These are phyloP conservation scores for Sphaeramia orbicularis DNA, from an alignment of 2,797 vertebrate species.

Conservation along the genomic window DNA sequence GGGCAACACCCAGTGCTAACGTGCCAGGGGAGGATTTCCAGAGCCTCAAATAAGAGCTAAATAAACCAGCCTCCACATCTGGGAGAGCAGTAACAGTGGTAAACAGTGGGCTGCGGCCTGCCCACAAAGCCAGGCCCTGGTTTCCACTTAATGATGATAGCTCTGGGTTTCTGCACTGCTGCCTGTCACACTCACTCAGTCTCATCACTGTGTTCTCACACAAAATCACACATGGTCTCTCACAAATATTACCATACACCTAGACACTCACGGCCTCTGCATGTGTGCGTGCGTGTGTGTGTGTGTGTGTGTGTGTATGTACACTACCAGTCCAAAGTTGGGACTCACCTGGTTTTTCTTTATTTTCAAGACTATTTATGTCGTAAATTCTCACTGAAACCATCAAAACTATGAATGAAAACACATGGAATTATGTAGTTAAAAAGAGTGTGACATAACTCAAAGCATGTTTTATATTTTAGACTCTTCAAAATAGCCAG, in stretches of 20 bases:
- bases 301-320: too few relatives aligned
- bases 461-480: too few relatives aligned
- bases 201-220: conserved; percentile 57
- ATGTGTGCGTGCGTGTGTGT: too few relatives aligned
- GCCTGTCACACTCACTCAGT: conserved; percentile 72
- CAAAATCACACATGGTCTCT: conserved; percentile 43
- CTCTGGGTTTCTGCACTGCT: conserved; percentile 67
- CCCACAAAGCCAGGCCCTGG: conserved; percentile 61
- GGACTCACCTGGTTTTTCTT: too few relatives aligned
- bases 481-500: too few relatives aligned
- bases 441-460: too few relatives aligned
- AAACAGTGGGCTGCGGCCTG: conserved; percentile 63
- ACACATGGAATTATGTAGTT: too few relatives aligned
- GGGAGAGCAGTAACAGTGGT: conserved; percentile 68
- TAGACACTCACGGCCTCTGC: too few relatives aligned
- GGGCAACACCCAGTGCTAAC: conserved; percentile 75
- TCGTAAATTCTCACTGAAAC: too few relatives aligned
- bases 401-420: too few relatives aligned
- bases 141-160: conserved; percentile 71
- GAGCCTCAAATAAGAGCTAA: conserved; percentile 73
- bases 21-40: conserved; percentile 85
- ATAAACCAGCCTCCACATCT: conserved; percentile 81
- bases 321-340: too few relatives aligned
- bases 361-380: too few relatives aligned
- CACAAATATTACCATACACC: conserved; percentile 36